These are phyloP conservation scores for Ranitomeya imitator DNA, from an alignment of 2,113 vertebrate species.

Conservation along the genomic window DNA sequence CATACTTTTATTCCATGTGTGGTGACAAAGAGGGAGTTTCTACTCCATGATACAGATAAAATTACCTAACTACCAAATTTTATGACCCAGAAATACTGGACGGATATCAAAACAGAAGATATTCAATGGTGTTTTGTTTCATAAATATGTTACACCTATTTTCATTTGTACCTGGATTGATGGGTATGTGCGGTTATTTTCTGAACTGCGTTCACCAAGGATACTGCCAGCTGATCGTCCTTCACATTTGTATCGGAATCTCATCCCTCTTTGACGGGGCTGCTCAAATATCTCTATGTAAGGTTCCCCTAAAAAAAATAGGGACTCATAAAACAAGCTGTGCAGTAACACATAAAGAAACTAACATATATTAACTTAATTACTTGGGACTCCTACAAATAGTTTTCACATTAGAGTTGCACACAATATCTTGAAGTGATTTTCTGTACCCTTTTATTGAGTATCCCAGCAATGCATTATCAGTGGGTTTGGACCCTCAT, in stretches of 20 bases:
- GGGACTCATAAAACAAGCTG: background rate
- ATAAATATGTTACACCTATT: background rate
- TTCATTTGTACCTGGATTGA: conserved; percentile 84
- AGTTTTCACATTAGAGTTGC: background rate
- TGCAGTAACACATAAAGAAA: background rate
- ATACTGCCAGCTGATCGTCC: conserved; percentile 97
- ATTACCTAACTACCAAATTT: background rate
- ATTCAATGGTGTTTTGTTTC: background rate
- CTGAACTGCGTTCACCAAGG: conserved; percentile 89
- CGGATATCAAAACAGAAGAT: background rate
- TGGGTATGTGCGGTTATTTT: conserved; percentile 93
- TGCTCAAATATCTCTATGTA: conserved; percentile 91
- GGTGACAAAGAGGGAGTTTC: background rate
- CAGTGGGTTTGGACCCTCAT: background rate
- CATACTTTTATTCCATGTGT: background rate
- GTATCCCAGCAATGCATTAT: background rate
- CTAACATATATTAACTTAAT: background rate
- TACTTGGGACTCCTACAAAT: background rate
- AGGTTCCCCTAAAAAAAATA: conserved; percentile 75
- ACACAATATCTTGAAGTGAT: no score
- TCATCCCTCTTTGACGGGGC: conserved; percentile 95
- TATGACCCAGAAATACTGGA: background rate
- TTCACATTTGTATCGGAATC: conserved; percentile 96
- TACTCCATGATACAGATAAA: background rate
- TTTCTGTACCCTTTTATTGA: background rate